phyloP scores from a whole-genome alignment of 2,888 invertebrate genomes.

The Tuberolachnus salignus region DNA sequence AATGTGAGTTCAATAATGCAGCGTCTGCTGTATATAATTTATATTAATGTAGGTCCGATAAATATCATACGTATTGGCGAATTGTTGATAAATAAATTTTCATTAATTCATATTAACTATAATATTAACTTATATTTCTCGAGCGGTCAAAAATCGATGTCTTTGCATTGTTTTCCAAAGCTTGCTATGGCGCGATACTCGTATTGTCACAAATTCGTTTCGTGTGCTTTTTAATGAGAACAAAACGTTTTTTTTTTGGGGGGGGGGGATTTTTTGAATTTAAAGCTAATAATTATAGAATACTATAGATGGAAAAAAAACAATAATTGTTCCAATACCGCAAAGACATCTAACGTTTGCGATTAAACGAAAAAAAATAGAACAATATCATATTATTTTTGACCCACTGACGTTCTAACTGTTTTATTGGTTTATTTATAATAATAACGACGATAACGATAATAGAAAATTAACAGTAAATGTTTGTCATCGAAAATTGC shows the following conservation, averaged over 20 bases:
- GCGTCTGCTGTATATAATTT: too few relatives aligned
- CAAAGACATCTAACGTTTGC: not conserved
- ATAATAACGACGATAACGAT: not conserved
- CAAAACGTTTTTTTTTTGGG: too few relatives aligned
- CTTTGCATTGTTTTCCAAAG: too few relatives aligned
- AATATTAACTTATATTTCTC: too few relatives aligned
- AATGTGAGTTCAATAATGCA: too few relatives aligned
- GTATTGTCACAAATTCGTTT: too few relatives aligned
- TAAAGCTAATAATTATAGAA: too few relatives aligned
- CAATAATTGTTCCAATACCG: not conserved
- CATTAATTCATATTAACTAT: not conserved
- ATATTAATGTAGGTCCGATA: too few relatives aligned
- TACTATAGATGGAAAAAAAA: not conserved
- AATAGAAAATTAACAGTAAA: not conserved
- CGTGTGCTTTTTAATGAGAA: too few relatives aligned
- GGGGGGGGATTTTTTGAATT: too few relatives aligned
- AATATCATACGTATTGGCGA: not conserved
- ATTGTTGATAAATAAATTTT: not conserved
- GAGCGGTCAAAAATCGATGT: not conserved
- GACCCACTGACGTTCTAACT: conserved; percentile 30
- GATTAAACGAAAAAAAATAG: conserved; percentile 13
- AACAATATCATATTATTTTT: conserved; percentile 34
- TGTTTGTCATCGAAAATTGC: not conserved
- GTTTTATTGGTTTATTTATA: not conserved
- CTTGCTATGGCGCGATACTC: too few relatives aligned